Evolutionary conservation across 2,888 invertebrate genomes (phyloP).

Genomic region (Mesorhabditis spiculigera): DNA sequence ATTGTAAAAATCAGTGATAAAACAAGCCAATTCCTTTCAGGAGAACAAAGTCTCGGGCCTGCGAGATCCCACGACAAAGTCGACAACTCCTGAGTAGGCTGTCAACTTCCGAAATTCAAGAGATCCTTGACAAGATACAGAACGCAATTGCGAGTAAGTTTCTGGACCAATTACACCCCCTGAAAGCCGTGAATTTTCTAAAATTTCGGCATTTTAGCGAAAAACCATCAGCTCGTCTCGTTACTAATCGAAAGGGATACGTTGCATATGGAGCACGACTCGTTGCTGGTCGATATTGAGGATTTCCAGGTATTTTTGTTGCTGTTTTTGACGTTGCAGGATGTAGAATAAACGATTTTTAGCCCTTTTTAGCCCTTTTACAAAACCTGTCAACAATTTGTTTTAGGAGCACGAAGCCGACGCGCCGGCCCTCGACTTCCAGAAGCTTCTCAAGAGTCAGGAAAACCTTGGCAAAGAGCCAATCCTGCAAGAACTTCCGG

Average conservation of each 20-base stretch:
- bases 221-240: conserved; percentile 85
- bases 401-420: conserved; percentile 6
- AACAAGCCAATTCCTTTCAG: conserved; percentile 24
- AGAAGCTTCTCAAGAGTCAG: neutral
- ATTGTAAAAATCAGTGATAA: neutral
- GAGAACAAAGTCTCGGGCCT: conserved; percentile 43
- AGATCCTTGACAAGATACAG: conserved; percentile 21
- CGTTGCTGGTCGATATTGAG: conserved; percentile 93
- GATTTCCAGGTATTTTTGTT: conserved; percentile 71
- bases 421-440: neutral
- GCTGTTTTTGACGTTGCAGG: no score
- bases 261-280: conserved; percentile 94
- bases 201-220: conserved; percentile 60
- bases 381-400: no score
- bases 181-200: neutral
- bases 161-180: neutral
- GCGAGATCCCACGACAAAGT: conserved; percentile 32
- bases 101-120: conserved; percentile 18
- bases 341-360: no score
- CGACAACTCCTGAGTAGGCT: conserved; percentile 32
- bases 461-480: neutral
- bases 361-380: no score
- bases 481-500: neutral
- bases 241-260: conserved; percentile 88
- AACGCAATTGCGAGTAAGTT: conserved; percentile 29